Evolutionary conservation across 2,888 invertebrate species (phyloP).

Genomic region (Zygogramma bicolorata): DNA sequence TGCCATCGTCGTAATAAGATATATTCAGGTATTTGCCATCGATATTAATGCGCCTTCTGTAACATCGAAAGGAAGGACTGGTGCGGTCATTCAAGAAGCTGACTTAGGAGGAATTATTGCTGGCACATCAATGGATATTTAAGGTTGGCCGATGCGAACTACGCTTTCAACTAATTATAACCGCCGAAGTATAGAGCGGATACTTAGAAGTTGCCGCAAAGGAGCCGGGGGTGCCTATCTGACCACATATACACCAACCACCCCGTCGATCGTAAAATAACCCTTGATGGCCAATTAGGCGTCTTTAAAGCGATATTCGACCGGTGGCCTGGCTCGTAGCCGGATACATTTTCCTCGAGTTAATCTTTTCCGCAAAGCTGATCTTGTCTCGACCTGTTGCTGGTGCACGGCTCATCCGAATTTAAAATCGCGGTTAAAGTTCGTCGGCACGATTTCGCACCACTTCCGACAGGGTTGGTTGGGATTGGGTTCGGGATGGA

Average conservation of each 20-base stretch:
- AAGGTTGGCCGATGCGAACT: slow-evolving; percentile 55
- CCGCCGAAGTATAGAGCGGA: slow-evolving; percentile 61
- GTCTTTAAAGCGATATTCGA: slow-evolving; percentile 50
- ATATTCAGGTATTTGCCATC: slow-evolving; percentile 15
- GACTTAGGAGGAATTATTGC: slow-evolving; percentile 63
- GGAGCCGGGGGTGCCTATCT: slow-evolving; percentile 58
- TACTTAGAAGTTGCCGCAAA: slow-evolving; percentile 62
- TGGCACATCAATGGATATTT: slow-evolving; percentile 62
- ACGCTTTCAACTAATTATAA: slow-evolving; percentile 65
- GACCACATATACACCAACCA: slow-evolving; percentile 62
- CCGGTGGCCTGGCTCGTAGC: slow-evolving; percentile 5
- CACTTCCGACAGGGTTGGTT: background rate
- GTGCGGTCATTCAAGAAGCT: slow-evolving; percentile 62
- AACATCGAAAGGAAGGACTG: slow-evolving; percentile 25
- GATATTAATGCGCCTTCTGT: slow-evolving; percentile 23
- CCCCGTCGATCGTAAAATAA: slow-evolving; percentile 58
- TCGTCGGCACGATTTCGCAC: slow-evolving; percentile 11
- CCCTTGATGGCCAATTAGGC: slow-evolving; percentile 62
- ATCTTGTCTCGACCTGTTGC: slow-evolving; percentile 59
- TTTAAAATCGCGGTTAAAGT: slow-evolving; percentile 49
- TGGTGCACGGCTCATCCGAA: slow-evolving; percentile 60
- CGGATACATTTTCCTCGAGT: slow-evolving; percentile 50
- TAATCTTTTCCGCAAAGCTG: slow-evolving; percentile 57
- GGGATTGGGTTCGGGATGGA: no score
- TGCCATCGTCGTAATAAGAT: slow-evolving; percentile 8